Evolutionary conservation across 2,888 invertebrate genomes (phyloP).

Genomic region (Spisula subtruncata): DNA sequence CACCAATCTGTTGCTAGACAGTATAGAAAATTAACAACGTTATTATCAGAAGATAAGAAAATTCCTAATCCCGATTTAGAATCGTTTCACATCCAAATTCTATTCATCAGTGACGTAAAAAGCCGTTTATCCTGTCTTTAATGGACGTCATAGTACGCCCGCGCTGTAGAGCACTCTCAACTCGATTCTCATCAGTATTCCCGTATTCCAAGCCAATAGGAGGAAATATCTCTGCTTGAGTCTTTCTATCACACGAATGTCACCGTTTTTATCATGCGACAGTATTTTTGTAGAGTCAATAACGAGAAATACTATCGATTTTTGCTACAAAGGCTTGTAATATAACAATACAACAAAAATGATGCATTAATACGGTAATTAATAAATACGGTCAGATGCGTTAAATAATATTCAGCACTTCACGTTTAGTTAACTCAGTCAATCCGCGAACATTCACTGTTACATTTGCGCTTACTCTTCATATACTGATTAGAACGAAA

Average conservation of each 20-base stretch:
- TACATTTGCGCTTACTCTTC: neutral
- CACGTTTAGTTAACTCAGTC: neutral
- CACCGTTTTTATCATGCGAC: constrained; percentile 22
- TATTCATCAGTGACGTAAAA: neutral
- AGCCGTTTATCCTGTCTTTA: neutral
- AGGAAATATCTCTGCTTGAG: neutral
- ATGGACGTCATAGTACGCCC: constrained; percentile 2
- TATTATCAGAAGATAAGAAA: constrained; percentile 17
- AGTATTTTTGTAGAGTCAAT: constrained; percentile 26
- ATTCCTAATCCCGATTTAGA: constrained; percentile 19
- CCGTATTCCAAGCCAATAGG: neutral
- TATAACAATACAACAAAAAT: neutral
- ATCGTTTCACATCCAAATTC: constrained; percentile 13
- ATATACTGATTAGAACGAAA: neutral
- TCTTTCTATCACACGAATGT: neutral
- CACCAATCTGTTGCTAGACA: neutral
- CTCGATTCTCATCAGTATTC: neutral
- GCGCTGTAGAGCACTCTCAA: neutral
- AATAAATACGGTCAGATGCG: neutral
- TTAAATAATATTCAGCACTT: neutral
- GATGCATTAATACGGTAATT: neutral
- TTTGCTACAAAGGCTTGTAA: neutral
- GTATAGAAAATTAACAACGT: neutral
- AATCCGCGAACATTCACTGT: neutral
- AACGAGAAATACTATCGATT: constrained; percentile 20